Evolutionary conservation across 2,888 invertebrate species (phyloP).

Genomic region (Molanna angustata): DNA sequence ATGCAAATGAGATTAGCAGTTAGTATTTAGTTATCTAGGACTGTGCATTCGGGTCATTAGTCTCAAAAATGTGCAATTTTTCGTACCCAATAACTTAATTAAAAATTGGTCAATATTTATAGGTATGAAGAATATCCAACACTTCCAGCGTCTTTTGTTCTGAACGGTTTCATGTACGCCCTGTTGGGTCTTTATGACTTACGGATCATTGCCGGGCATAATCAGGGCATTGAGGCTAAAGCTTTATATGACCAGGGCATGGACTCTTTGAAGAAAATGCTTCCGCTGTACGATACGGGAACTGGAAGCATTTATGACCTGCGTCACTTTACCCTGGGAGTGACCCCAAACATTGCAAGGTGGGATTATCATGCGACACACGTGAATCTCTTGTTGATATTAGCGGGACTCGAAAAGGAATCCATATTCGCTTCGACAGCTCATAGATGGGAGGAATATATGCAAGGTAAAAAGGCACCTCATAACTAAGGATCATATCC

Average conservation of each 20-base stretch:
- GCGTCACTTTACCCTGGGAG: conserved; percentile 85
- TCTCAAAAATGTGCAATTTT: no score
- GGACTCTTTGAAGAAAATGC: conserved; percentile 79
- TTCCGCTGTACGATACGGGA: conserved; percentile 92
- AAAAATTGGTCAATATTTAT: no score
- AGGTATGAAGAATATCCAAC: conserved; percentile 99
- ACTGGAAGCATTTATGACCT: conserved; percentile 95
- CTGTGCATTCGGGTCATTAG: no score
- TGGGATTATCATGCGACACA: conserved; percentile 99
- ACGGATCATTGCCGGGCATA: conserved; percentile 72
- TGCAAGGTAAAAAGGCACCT: conserved; percentile 90
- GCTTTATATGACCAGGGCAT: conserved; percentile 81
- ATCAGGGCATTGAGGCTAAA: conserved; percentile 68
- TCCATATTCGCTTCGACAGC: conserved; percentile 80
- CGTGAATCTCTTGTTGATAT: conserved; percentile 88
- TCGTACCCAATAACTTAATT: no score
- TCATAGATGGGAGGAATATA: conserved; percentile 91
- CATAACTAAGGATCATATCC: conserved; percentile 61
- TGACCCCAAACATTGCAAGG: conserved; percentile 90
- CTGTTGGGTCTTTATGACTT: conserved; percentile 94
- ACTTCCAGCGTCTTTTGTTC: conserved; percentile 87
- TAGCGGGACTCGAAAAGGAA: conserved; percentile 83
- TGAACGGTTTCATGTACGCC: conserved; percentile 98
- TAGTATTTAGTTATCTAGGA: no score
- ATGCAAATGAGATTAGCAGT: no score